A percentile compares a stretch with the other conserved stretches of the same genome.
Evolutionary conservation across 2,888 invertebrate genomes (phyloP).

Genomic region (Sycophila texana): DNA sequence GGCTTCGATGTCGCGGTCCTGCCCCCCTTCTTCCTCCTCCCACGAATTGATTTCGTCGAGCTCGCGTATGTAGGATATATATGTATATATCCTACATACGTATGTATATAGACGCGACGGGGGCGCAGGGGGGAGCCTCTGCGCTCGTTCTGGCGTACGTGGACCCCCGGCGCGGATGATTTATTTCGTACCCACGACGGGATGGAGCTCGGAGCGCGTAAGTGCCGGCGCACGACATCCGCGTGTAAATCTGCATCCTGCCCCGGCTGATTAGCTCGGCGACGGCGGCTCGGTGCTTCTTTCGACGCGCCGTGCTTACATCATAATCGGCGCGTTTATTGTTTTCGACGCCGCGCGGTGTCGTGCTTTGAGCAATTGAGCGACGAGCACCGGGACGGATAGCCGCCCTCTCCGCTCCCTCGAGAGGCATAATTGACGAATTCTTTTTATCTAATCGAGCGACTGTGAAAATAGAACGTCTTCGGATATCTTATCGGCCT

Average conservation of each 20-base stretch:
- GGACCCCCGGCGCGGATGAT: conserved; percentile 50
- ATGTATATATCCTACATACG: neutral
- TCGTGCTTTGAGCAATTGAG: conserved; percentile 19
- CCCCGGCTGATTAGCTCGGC: conserved; percentile 45
- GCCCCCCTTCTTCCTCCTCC: neutral
- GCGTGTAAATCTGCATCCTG: conserved; percentile 52
- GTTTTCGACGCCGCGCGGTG: conserved; percentile 3
- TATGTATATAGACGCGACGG: neutral
- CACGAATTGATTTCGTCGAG: conserved; percentile 50
- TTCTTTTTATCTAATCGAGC: conserved; percentile 31
- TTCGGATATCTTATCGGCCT: conserved; percentile 24
- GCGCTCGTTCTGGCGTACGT: conserved; percentile 47
- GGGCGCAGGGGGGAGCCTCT: conserved; percentile 8
- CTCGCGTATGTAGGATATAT: neutral
- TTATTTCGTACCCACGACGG: conserved; percentile 45
- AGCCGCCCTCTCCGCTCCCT: no score
- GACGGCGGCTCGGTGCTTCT: neutral
- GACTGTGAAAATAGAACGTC: conserved; percentile 24
- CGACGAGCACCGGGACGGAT: neutral
- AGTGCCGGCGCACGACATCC: conserved; percentile 37
- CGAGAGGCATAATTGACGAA: neutral
- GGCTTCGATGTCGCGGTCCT: conserved; percentile 38
- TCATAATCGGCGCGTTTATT: conserved; percentile 19
- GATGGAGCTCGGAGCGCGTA: conserved; percentile 27
- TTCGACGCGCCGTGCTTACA: neutral